Conservation (phyloP, 2,888 invertebrate species). For the Diplolepis rosae region DNA sequence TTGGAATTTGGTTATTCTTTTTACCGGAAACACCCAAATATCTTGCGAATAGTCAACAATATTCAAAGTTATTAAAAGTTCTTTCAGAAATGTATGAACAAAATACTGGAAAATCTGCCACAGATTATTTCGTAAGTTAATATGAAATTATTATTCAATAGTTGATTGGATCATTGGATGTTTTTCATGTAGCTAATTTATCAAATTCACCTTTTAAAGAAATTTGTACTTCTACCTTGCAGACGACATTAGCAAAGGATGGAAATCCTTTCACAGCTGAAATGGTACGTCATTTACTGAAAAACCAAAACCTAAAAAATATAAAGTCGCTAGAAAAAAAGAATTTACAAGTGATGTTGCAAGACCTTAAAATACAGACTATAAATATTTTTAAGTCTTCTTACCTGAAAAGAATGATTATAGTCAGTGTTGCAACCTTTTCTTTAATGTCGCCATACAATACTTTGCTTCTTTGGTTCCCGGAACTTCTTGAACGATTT, state of each 20-base stretch:
- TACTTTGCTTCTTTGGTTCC: conserved; percentile 93
- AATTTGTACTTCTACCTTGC: too few relatives aligned
- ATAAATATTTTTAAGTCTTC: background rate
- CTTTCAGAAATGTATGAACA: conserved; percentile 80
- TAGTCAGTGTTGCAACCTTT: background rate
- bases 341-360: background rate
- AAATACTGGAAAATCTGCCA: conserved; percentile 78
- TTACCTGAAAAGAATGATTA: background rate
- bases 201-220: too few relatives aligned
- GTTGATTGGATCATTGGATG: too few relatives aligned
- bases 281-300: background rate
- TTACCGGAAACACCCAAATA: conserved; percentile 90
- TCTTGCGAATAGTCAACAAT: conserved; percentile 84
- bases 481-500: conserved; percentile 87
- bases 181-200: too few relatives aligned
- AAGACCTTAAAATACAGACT: background rate
- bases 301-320: background rate
- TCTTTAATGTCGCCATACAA: conserved; percentile 82
- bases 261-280: background rate
- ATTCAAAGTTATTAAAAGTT: conserved; percentile 81
- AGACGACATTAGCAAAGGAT: background rate
- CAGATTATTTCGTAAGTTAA: conserved; percentile 63
- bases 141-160: too few relatives aligned
- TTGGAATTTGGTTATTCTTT: conserved; percentile 80
- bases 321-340: background rate